Percentiles rank a stretch among this genome's conserved stretches.
phyloP scores from a whole-genome alignment of 2,888 invertebrate species.

The Nysson spinosus region DNA sequence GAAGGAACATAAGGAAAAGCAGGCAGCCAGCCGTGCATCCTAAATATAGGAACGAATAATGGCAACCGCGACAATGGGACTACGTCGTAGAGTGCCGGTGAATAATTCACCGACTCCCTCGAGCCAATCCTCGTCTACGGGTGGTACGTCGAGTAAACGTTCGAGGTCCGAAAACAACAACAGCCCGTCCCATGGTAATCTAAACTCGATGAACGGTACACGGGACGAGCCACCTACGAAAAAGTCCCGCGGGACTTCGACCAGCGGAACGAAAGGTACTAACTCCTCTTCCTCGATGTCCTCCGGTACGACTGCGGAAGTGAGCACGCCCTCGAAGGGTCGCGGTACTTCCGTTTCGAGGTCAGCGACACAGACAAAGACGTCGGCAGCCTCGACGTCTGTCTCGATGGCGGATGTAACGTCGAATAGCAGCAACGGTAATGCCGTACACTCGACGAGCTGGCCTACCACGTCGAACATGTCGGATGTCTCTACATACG shows the following conservation, averaged over 20 bases:
- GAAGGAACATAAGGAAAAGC: slow-evolving; percentile 19
- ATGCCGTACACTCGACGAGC: slow-evolving; percentile 59
- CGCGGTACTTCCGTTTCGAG: slow-evolving; percentile 52
- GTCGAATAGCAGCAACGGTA: slow-evolving; percentile 41
- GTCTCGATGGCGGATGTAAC: slow-evolving; percentile 25
- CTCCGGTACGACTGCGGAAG: slow-evolving; percentile 26
- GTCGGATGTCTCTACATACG: slow-evolving; percentile 68
- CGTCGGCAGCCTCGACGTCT: slow-evolving; percentile 36
- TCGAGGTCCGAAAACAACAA: slow-evolving; percentile 76
- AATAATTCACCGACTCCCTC: slow-evolving; percentile 68
- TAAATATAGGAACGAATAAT: slow-evolving; percentile 56
- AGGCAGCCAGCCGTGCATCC: slow-evolving; percentile 18
- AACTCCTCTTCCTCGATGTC: slow-evolving; percentile 23
- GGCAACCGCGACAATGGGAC: slow-evolving; percentile 76
- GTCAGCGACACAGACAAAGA: slow-evolving; percentile 46
- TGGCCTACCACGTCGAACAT: slow-evolving; percentile 66
- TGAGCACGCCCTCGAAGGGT: slow-evolving; percentile 37
- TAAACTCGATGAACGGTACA: slow-evolving; percentile 68
- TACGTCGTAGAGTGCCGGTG: slow-evolving; percentile 74
- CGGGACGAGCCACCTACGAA: slow-evolving; percentile 71
- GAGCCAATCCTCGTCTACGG: slow-evolving; percentile 56
- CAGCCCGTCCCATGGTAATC: slow-evolving; percentile 75
- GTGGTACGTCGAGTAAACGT: slow-evolving; percentile 68
- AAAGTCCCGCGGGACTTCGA: slow-evolving; percentile 69
- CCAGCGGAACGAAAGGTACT: slow-evolving; percentile 52